A percentile compares a stretch with the other conserved stretches of the same genome.
phyloP scores from a whole-genome alignment of 2,797 vertebrate genomes.

The Megaceryle alcyon region DNA sequence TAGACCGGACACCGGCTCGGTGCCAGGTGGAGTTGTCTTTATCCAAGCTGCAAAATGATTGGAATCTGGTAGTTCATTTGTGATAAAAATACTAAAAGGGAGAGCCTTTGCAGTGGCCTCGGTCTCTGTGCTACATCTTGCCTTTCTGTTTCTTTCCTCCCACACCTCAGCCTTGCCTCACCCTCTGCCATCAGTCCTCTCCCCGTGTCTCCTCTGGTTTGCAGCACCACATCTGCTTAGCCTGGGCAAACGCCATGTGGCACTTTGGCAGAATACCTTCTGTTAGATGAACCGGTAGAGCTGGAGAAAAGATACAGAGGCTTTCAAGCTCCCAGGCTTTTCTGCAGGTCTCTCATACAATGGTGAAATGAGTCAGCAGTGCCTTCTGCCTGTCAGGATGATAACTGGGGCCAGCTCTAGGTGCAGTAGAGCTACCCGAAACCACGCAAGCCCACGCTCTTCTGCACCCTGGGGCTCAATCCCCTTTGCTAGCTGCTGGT shows the following conservation, averaged over 20 bases:
- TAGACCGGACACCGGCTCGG: accelerated
- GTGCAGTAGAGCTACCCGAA: background rate
- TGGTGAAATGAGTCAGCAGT: background rate
- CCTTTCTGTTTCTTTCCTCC: background rate
- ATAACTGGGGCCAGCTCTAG: background rate
- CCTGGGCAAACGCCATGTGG: background rate
- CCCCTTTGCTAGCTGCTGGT: no score
- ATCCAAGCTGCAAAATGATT: background rate
- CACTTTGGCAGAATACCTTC: background rate
- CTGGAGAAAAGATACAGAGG: background rate
- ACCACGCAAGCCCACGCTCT: background rate
- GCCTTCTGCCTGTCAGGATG: background rate
- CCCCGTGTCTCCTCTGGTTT: background rate
- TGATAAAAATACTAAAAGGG: background rate
- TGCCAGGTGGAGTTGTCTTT: background rate
- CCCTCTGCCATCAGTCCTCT: background rate
- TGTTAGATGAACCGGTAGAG: background rate
- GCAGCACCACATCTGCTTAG: background rate
- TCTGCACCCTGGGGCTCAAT: background rate
- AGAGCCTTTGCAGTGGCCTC: background rate
- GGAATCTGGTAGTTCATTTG: background rate
- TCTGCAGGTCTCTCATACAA: background rate
- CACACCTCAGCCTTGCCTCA: background rate
- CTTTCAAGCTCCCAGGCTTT: background rate
- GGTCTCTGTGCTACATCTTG: background rate